Evolutionary conservation across 2,888 invertebrate genomes (phyloP).

Genomic region (Amitus sp.): DNA sequence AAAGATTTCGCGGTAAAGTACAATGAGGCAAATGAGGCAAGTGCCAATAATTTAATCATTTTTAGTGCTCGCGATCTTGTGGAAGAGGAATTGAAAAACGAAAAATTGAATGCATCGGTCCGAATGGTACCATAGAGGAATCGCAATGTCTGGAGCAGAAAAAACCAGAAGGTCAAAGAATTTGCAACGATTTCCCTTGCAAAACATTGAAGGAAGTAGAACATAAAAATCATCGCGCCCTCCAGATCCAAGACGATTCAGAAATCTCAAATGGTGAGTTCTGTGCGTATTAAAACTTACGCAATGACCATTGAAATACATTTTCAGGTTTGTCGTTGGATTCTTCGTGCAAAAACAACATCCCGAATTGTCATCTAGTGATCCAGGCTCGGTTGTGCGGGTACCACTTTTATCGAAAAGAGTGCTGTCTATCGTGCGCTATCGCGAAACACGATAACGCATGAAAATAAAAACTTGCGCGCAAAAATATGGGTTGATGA

Average conservation of each 20-base stretch:
- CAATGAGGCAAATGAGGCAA: too few relatives aligned
- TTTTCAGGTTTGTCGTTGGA: constrained; percentile 21
- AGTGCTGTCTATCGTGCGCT: constrained; percentile 25
- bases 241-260: constrained; percentile 13
- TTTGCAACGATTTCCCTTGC: constrained; percentile 66
- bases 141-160: constrained; percentile 67
- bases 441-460: constrained; percentile 11
- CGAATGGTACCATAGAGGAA: constrained; percentile 52
- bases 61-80: constrained; percentile 71
- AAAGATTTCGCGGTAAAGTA: too few relatives aligned
- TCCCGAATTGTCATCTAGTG: constrained; percentile 24
- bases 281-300: too few relatives aligned
- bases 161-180: constrained; percentile 66
- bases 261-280: constrained; percentile 27
- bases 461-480: constrained; percentile 11
- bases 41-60: background rate
- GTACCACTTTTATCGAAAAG: constrained; percentile 24
- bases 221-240: constrained; percentile 4
- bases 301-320: constrained; percentile 2
- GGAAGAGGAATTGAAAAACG: constrained; percentile 70
- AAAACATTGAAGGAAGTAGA: constrained; percentile 13
- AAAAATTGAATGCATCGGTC: constrained; percentile 69
- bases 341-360: constrained; percentile 17
- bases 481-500: too few relatives aligned
- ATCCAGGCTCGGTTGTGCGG: constrained; percentile 26